Evolutionary conservation across 2,888 invertebrate genomes (phyloP), one percentile per base, ranked within the genome.

Genomic region (Oligia latruncula): DNA sequence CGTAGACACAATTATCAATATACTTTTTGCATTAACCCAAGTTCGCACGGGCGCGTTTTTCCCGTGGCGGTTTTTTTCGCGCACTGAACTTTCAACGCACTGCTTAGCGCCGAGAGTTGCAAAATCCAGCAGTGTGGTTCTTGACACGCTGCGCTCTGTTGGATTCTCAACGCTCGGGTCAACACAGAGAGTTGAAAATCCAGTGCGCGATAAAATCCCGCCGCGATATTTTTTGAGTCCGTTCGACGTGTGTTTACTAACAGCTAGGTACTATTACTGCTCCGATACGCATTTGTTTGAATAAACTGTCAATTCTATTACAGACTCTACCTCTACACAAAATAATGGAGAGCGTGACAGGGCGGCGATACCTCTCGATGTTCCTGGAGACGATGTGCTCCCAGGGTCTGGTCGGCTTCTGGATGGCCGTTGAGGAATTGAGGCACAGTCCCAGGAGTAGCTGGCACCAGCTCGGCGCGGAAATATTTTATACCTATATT

Each of bases 401-500:
- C 52, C 98, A 98, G 92, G 98, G 98, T n/a, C 95, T 99, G 77
- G 98, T 99, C 13, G 98, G 98, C 0, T 99, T 98, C 92, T 99
- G 99, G 98, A 98, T 97, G 90, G 98, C 98, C 0, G 98, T 99
- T 0, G 99, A 99, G 91, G 98, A 99, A 93, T 95, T 99, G 83
- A 97, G 98, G 85, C 97, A 97, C 78, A 97, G 98, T n/a, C 98
- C 98, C 71, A 97, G 98, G 87, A 98, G 98, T 82, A 97, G 97
- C 87, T 98, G 98, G 97, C 99, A 99, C 94, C 98, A 99, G 90
- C 95, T 99, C 52, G 99, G 98, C 17, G 98, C 98, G n/a, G 99
- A 99, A 94, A 98, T 99, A 91, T 99, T 98, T 95, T 99, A 99
- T 92, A 98, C 98, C 6, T 99, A 98, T 90, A 98, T 99, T 82